phyloP scores from a whole-genome alignment of 2,797 vertebrate species.

The Lithobates sylvaticus region DNA sequence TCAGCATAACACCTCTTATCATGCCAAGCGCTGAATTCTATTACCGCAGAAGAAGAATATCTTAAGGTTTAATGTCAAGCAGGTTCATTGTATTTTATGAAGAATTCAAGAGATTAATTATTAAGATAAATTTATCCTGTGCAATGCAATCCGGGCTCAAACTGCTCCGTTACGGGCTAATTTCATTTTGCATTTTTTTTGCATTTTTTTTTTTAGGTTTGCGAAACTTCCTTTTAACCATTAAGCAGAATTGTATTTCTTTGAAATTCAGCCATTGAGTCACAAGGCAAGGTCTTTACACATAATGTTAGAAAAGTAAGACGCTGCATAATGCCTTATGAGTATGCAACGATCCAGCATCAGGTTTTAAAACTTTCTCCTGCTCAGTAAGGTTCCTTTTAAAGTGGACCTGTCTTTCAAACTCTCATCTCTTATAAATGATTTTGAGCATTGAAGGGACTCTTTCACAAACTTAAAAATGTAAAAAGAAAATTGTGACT shows the following conservation, averaged over 20 bases:
- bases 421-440: too few relatives aligned
- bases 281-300: not conserved
- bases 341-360: too few relatives aligned
- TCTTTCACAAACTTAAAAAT: too few relatives aligned
- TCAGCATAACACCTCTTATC: conserved; percentile 29
- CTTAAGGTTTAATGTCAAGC: conserved; percentile 29
- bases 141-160: conserved; percentile 2
- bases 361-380: too few relatives aligned
- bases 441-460: too few relatives aligned
- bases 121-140: conserved; percentile 23
- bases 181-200: not conserved
- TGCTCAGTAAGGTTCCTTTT: too few relatives aligned
- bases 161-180: conserved; percentile 13
- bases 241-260: not conserved
- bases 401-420: too few relatives aligned
- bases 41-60: conserved; percentile 31
- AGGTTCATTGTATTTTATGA: conserved; percentile 22
- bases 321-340: too few relatives aligned
- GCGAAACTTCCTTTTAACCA: conserved; percentile 12
- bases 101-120: conserved; percentile 32
- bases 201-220: too few relatives aligned
- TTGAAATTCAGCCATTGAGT: not conserved
- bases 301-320: too few relatives aligned
- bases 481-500: too few relatives aligned
- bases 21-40: conserved; percentile 22